Evolutionary conservation across 2,888 invertebrate species (phyloP), one percentile per base, ranked within the genome.

Genomic region (Meta bourneti): DNA sequence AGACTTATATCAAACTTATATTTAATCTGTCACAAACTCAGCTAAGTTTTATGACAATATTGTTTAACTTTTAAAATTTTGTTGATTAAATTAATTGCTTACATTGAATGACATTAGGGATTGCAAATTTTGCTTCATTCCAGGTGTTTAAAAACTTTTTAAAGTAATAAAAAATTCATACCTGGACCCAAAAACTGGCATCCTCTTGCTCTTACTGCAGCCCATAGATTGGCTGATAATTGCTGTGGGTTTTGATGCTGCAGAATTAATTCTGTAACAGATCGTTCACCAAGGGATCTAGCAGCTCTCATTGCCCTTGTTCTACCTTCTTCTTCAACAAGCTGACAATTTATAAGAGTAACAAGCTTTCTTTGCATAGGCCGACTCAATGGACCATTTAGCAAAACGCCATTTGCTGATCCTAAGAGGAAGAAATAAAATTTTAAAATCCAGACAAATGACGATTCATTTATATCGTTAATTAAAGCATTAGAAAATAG

Each of bases 201-300:
- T 82, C 99, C 99, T 89, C 99, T 96, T 0, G 98, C 98, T 78
- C 99, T 96, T 11, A 99, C 99, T 51, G 99, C 99, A 74, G 99
- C 98, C 99, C 99, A 99, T 75, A 99, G 95, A 95, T 98, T 98
- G 8, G 98, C 98, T 91, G 97, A 97, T 77, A 99, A 95, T 95
- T 99, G 98, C 94, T 98, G 98, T 0, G 98, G 98, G 95, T 98
- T 98, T 96, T 99, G 99, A 95, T 99, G 98, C 94, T 98, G 98
- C 77, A 99, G 95, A 94, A 99, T 98, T 52, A 99, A 96, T 95
- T 99, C 99, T 0, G 98, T 98, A 89, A 99, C 98, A 0, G 98
- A 98, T 80, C 99, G 96, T 95, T 99, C 99, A 9, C 98, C 98
- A 77, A 99, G 96, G n/a, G 98, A 98, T 89, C 98, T 96, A 0